Conservation (phyloP, 2,888 invertebrate species). For the Andrena bicolor region DNA sequence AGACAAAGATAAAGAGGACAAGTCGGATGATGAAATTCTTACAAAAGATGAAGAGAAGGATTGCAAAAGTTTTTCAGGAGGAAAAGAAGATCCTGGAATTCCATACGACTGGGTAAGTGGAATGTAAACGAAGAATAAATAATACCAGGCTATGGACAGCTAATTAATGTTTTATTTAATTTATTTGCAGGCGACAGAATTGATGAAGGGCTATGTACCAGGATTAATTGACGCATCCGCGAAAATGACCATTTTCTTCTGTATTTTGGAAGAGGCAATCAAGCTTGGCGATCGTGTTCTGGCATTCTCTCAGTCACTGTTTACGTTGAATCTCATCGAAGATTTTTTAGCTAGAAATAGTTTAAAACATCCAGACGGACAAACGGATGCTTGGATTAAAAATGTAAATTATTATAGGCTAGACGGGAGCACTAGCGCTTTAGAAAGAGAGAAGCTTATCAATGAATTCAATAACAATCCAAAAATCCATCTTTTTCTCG, state of each 20-base stretch:
- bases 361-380: conserved; percentile 87
- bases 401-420: conserved; percentile 96
- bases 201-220: conserved; percentile 94
- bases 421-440: conserved; percentile 97
- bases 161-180: conserved; percentile 14
- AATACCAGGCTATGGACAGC: neutral
- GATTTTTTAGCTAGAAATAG: conserved; percentile 93
- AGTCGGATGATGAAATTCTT: conserved; percentile 81
- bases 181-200: conserved; percentile 88
- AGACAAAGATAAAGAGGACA: conserved; percentile 87
- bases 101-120: conserved; percentile 92
- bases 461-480: conserved; percentile 97
- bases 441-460: conserved; percentile 97
- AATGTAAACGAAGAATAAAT: neutral
- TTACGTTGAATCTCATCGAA: conserved; percentile 97
- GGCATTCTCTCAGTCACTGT: conserved; percentile 97
- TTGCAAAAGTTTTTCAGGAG: conserved; percentile 85
- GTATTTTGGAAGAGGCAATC: conserved; percentile 95
- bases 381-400: conserved; percentile 92
- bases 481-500: conserved; percentile 95
- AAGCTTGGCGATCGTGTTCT: conserved; percentile 95
- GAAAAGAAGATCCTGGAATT: conserved; percentile 92
- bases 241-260: conserved; percentile 97
- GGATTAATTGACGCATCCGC: conserved; percentile 97
- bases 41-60: conserved; percentile 87